Conservation (phyloP, 2,113 vertebrate species). For the Nerophis lumbriciformis region DNA sequence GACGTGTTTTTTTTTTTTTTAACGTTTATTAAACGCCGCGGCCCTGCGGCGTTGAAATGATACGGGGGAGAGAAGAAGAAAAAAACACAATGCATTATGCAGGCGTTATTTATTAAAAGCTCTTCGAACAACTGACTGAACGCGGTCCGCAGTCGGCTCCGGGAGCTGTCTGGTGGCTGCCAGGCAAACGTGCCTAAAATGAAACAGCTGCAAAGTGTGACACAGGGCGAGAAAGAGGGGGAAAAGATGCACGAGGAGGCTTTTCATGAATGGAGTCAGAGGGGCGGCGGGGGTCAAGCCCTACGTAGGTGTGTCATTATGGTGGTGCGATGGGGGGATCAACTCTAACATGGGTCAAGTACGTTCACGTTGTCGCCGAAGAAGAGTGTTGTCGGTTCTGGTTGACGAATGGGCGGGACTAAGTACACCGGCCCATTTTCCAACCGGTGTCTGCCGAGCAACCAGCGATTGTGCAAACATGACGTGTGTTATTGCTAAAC, state of each 20-base stretch:
- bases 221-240: constrained; percentile 32
- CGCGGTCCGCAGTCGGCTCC: constrained; percentile 59
- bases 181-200: constrained; percentile 76
- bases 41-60: constrained; percentile 50
- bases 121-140: constrained; percentile 65
- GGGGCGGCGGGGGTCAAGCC: constrained; percentile 43
- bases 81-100: constrained; percentile 53
- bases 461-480: too few species aligned
- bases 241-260: constrained; percentile 32
- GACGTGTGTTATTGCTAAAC: too few species aligned
- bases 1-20: constrained; percentile 6
- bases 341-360: constrained; percentile 53
- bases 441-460: too few species aligned
- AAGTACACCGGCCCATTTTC: too few species aligned
- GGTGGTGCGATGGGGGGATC: constrained; percentile 39
- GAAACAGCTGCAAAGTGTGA: constrained; percentile 73
- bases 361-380: constrained; percentile 56
- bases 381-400: constrained; percentile 61
- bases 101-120: constrained; percentile 69
- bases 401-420: constrained; percentile 3
- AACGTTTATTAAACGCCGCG: constrained; percentile 71
- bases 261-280: constrained; percentile 72
- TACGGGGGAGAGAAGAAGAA: constrained; percentile 7
- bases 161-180: constrained; percentile 65
- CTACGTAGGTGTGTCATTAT: constrained; percentile 64